Conservation (phyloP, 2,888 invertebrate genomes). For the Frankliniella intonsa region DNA sequence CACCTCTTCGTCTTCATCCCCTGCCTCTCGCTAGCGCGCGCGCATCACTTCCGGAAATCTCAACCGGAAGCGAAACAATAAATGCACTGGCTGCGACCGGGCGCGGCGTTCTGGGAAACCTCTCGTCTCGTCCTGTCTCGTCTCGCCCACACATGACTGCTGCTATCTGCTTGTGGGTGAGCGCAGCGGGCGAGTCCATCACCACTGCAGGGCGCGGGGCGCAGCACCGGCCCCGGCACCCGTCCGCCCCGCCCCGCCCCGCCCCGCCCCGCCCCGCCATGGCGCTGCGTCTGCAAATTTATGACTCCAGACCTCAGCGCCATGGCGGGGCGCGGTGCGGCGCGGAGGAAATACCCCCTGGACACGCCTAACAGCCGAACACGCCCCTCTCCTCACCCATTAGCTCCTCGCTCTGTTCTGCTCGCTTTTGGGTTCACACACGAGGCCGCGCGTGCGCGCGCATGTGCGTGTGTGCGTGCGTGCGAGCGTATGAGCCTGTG, state of each 20-base stretch:
- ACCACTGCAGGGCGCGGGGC: background rate
- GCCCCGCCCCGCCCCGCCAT: background rate
- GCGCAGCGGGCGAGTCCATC: no score
- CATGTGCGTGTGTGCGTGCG: no score
- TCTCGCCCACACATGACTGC: background rate
- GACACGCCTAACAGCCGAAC: no score
- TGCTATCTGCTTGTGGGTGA: no score
- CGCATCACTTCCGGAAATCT: background rate
- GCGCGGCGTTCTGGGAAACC: background rate
- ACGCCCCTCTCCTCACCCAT: no score
- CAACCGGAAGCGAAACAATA: background rate
- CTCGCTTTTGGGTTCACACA: no score
- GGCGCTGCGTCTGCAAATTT: background rate
- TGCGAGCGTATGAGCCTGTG: no score
- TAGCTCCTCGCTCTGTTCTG: no score
- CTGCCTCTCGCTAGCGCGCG: background rate
- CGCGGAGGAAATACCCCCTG: no score
- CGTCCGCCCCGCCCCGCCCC: background rate
- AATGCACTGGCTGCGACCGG: background rate
- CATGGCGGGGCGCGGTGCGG: background rate
- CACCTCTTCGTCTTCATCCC: background rate
- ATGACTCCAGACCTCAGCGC: background rate
- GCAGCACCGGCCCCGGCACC: no score
- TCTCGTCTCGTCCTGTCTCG: background rate
- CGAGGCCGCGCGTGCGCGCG: no score